Conservation (phyloP, 2,888 invertebrate genomes). For the Timema podura region DNA sequence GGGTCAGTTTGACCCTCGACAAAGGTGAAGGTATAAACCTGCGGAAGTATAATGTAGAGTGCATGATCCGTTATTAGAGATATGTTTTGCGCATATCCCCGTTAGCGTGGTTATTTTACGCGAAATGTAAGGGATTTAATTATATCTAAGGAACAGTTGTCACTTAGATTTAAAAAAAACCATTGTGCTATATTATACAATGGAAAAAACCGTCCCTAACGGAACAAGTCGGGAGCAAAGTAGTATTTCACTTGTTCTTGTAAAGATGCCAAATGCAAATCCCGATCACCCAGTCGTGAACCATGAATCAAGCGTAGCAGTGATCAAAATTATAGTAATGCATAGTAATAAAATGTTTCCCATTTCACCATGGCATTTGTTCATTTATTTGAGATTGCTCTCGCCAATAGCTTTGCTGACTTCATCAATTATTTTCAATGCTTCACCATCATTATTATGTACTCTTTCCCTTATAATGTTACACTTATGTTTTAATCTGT, state of each 20-base stretch:
- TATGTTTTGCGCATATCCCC: no score
- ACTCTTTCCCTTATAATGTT: neutral
- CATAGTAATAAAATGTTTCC: neutral
- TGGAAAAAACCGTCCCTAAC: neutral
- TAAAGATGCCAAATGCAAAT: neutral
- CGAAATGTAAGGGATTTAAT: no score
- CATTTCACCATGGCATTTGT: neutral
- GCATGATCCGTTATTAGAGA: no score
- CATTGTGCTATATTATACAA: no score
- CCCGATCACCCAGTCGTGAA: neutral
- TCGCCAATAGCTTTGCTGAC: neutral
- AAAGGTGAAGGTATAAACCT: no score
- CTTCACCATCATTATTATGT: neutral
- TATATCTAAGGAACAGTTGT: no score
- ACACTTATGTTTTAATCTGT: neutral
- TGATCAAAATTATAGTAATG: neutral
- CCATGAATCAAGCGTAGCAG: neutral
- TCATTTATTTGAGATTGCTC: neutral
- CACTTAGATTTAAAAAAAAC: no score
- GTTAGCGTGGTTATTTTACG: no score
- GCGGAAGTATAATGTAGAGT: no score
- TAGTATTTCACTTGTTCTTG: neutral
- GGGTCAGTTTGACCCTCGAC: no score
- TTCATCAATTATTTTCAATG: neutral
- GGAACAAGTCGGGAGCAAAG: neutral